Evolutionary conservation across 2,113 vertebrate genomes (phyloP), one percentile per base, ranked within the genome.

Genomic region (Donacobius atricapilla): DNA sequence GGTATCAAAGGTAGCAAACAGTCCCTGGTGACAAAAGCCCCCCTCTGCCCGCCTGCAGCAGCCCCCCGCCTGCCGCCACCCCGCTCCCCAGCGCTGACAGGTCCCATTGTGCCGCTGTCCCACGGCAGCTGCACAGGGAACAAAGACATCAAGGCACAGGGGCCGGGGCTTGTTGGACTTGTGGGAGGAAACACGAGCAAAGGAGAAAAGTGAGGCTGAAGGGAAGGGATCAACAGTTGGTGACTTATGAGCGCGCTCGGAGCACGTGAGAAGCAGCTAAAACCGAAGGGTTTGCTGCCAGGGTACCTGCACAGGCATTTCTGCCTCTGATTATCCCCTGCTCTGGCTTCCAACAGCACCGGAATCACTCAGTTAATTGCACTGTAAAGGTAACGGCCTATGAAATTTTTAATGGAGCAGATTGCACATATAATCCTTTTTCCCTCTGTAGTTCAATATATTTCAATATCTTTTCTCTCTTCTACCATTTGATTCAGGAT

Each of bases 371-470:
- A 92, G 88, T 73, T 97, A 96, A 97, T 97, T 95, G 92, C 90
- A 57, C 73, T 89, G 90, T 95, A 92, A 96, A 96, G 93, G 92
- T 94, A 97, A 96, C 44, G 0, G 83, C 77, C 90, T 93, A 91
- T 95, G 87, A 93, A 95, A 94, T 94, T 77, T 92, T 96, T 96
- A 92, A 94, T 92, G 93, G 86, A 89, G 73, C 91, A 95, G 82
- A 95, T 92, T 96, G 80, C 63, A 37, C 73, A 92, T 84, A 31
- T 3, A 63, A 64, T 70, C 90, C 93, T 94, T 56, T 90, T 69
- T 24, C 0, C 45, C 77, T 96, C 76, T 35, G 30, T 81, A 58
- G 69, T 91, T 96, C 92, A 68, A 83, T 90, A 90, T 83, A 72
- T 48, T 87, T 88, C 72, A 82, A 77, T 90, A 68, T 40, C 58